Evolutionary conservation across 2,797 vertebrate genomes (phyloP), one percentile per base, ranked within the genome.

Genomic region (Urosaurus nigricauda): DNA sequence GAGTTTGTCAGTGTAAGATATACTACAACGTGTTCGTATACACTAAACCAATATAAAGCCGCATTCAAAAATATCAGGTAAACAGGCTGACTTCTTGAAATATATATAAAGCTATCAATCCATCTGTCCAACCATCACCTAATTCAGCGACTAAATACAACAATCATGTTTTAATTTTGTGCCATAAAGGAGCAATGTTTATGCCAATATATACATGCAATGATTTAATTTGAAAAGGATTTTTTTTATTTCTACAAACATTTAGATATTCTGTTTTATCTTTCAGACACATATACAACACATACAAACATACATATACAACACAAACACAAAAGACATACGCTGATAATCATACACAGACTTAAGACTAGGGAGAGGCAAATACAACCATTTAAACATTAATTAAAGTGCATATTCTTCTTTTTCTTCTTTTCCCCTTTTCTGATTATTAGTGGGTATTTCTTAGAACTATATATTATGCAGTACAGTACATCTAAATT

Each of bases 21-120:
- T 83, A 85, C 87, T 91, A 82, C 3, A 93, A 92, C 89, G 78
- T 83, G 83, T 91, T 87, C 82, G 83, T 86, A 88, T 85, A 17
- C 77, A 56, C 24, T 19, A 83, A 35, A 60, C 12, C 78, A 85
- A 79, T 79, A 26, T 70, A 60, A 82, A 35, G 65, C 6, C 29
- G 24, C 63, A 82, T 82, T 26, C 58, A 63, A 32, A 82, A 82
- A 9, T 51, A 81, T 81, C 58, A 8, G 21, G 4, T 71, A 90
- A 85, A 91, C 85, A 79, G 32, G 32, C 87, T 85, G 71, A 65
- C 47, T 43, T 85, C 58, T 79, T 88, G 47, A 29, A 80, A 92
- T 11, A 56, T 9, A 29, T 7, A 7, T 14, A 83, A 79, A 79
- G 47, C 78, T n/a, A 16, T 56, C 53, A 13, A 16, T 56, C 53